Conservation (phyloP, 2,888 invertebrate species). For the Athetis lepigone region DNA sequence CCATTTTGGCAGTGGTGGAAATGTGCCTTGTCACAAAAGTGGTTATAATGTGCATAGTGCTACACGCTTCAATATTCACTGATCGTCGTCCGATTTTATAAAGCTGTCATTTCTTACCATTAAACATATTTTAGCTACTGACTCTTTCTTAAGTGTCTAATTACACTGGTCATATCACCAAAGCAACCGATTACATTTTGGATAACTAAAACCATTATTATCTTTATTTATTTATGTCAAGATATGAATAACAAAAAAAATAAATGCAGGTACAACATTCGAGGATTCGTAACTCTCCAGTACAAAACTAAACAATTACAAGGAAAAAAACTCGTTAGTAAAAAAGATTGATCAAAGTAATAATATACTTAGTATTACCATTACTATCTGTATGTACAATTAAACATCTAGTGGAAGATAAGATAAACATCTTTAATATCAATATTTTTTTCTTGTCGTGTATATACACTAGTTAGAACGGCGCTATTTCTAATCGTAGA, state of each 20-base stretch:
- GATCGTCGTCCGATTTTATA: conserved; percentile 84
- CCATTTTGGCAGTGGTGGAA: conserved; percentile 90
- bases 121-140: conserved; percentile 87
- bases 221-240: conserved; percentile 89
- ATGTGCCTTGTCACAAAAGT: conserved; percentile 89
- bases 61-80: conserved; percentile 71
- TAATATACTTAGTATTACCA: conserved; percentile 79
- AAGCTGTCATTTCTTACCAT: conserved; percentile 88
- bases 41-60: conserved; percentile 72
- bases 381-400: conserved; percentile 81
- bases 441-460: conserved; percentile 79
- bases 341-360: conserved; percentile 83
- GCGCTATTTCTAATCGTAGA: conserved; percentile 86
- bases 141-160: conserved; percentile 87
- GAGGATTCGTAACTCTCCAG: conserved; percentile 90
- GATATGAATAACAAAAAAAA: conserved; percentile 86
- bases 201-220: conserved; percentile 84
- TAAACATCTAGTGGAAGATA: conserved; percentile 89
- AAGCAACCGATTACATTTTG: conserved; percentile 83
- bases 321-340: conserved; percentile 85
- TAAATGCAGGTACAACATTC: conserved; percentile 91
- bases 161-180: conserved; percentile 79
- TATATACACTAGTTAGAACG: conserved; percentile 85
- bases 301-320: conserved; percentile 88
- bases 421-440: conserved; percentile 90